A percentile compares a stretch with the other conserved stretches of the same genome.
These are phyloP conservation scores for Pseudobourletiella spinata DNA, from an alignment of 1,140 invertebrate species.

Conservation along the genomic window DNA sequence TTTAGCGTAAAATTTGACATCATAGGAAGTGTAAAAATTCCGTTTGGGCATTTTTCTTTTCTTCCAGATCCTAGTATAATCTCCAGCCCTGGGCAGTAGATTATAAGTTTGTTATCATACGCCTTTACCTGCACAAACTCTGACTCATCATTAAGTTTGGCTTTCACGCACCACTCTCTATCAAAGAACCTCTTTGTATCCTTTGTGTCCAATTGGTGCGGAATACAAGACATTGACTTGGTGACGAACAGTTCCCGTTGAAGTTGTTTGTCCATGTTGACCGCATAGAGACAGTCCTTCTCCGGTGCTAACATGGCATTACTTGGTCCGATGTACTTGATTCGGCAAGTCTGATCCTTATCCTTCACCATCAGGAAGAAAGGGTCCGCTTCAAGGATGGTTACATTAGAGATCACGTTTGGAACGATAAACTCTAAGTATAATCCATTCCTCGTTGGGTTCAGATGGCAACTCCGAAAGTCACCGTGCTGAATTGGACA, in stretches of 20 bases:
- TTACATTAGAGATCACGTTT: constrained; percentile 2
- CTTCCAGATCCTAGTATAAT: too few relatives aligned
- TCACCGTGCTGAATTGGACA: constrained; percentile 13
- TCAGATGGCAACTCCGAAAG: not conserved
- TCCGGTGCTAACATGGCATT: constrained; percentile 3
- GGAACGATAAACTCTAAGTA: constrained; percentile 14
- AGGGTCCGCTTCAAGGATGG: constrained; percentile 17
- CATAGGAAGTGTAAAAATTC: too few relatives aligned
- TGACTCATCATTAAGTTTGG: not conserved
- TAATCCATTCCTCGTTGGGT: not conserved
- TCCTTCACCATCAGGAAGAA: constrained; percentile 10
- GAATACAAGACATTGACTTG: too few relatives aligned
- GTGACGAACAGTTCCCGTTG: too few relatives aligned
- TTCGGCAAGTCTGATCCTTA: not conserved
- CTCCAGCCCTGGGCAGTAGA: not conserved
- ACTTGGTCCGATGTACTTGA: constrained; percentile 2
- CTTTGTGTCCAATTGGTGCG: not conserved
- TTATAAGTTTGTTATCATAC: not conserved
- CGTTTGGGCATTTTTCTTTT: too few relatives aligned
- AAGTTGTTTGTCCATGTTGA: not conserved
- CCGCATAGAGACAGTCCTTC: constrained; percentile 12
- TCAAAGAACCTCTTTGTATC: not conserved
- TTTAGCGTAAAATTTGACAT: too few relatives aligned
- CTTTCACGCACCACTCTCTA: not conserved
- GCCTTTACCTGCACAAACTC: constrained; percentile 6